These are phyloP conservation scores for Drosophila tropicalis DNA, from an alignment of 1,140 invertebrate species.

Conservation along the genomic window DNA sequence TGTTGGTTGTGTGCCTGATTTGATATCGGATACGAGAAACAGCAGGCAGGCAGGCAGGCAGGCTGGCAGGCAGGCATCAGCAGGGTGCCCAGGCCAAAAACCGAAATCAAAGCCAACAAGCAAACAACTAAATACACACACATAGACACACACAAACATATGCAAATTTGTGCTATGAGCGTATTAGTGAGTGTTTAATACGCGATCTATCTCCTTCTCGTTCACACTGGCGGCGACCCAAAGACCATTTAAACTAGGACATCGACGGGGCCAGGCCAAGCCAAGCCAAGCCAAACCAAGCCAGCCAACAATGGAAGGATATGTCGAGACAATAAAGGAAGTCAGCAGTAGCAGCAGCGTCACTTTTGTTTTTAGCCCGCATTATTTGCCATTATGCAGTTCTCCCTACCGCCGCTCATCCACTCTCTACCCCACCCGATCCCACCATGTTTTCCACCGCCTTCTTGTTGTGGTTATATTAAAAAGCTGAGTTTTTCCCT, in stretches of 20 bases:
- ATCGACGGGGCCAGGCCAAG: conserved; percentile 48
- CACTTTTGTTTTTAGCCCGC: conserved; percentile 77
- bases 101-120: conserved; percentile 58
- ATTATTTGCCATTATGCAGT: conserved; percentile 68
- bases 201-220: conserved; percentile 38
- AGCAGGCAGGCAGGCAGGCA: not conserved
- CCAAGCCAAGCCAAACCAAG: not conserved
- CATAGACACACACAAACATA: conserved; percentile 14
- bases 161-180: conserved; percentile 44
- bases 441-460: not conserved
- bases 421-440: not conserved
- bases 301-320: conserved; percentile 61
- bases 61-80: not conserved
- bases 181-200: conserved; percentile 72
- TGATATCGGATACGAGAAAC: conserved; percentile 64
- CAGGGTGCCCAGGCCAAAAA: conserved; percentile 50
- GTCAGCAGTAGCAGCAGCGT: conserved; percentile 33
- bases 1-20: conserved; percentile 61
- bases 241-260: conserved; percentile 78
- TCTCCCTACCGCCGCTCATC: conserved; percentile 7
- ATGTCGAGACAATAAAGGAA: conserved; percentile 77
- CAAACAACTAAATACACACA: conserved; percentile 60
- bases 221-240: conserved; percentile 48
- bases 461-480: conserved; percentile 24
- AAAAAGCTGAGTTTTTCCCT: conserved; percentile 17